phyloP scores from a whole-genome alignment of 2,888 invertebrate genomes.

The Lissonota sp. region DNA sequence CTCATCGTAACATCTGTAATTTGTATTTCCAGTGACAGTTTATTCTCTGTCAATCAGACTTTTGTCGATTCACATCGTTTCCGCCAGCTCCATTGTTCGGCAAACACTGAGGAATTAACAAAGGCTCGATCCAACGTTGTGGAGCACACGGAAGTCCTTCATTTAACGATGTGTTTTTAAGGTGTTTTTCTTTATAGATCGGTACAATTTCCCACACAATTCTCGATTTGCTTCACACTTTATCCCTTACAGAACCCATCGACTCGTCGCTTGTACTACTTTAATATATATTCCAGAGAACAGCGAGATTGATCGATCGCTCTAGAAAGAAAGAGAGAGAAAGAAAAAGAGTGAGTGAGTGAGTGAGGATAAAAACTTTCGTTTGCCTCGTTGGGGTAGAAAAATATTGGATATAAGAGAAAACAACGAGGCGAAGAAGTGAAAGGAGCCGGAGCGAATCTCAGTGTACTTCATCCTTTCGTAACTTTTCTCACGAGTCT shows the following conservation, averaged over 20 bases:
- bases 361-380: conserved; percentile 46
- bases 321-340: conserved; percentile 11
- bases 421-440: conserved; percentile 36
- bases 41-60: conserved; percentile 30
- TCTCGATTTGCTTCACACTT: conserved; percentile 13
- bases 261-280: conserved; percentile 8
- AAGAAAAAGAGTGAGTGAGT: conserved; percentile 24
- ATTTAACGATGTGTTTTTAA: conserved; percentile 66
- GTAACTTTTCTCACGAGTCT: conserved; percentile 47
- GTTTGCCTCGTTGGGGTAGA: conserved; percentile 1
- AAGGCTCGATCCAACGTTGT: conserved; percentile 38
- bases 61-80: conserved; percentile 14
- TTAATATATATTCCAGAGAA: conserved; percentile 28
- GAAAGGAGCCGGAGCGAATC: conserved; percentile 42
- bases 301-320: conserved; percentile 58
- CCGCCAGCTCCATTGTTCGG: conserved; percentile 49
- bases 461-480: conserved; percentile 49
- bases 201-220: conserved; percentile 8
- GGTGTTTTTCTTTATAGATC: conserved; percentile 20
- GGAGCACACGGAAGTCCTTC: conserved; percentile 40
- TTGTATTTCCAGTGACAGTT: conserved; percentile 33
- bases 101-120: conserved; percentile 61
- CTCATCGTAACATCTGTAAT: not conserved
- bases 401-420: conserved; percentile 33
- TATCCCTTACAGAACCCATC: not conserved